phyloP scores from a whole-genome alignment of 1,140 invertebrate genomes.

The Drosophila novamexicana region DNA sequence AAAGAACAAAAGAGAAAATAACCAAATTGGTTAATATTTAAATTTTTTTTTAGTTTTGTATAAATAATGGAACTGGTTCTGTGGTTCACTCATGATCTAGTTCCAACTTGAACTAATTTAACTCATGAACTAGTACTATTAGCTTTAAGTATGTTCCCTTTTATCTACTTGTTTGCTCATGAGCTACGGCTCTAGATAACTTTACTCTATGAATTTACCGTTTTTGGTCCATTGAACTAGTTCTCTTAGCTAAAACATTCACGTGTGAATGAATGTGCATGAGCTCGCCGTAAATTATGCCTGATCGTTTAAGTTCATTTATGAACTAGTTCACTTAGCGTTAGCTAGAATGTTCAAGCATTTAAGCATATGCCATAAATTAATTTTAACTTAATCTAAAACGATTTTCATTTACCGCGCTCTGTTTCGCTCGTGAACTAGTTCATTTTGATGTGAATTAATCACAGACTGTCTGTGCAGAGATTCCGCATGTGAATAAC shows the following conservation, averaged over 20 bases:
- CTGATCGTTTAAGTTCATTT: not conserved
- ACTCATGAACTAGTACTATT: not conserved
- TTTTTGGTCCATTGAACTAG: not conserved
- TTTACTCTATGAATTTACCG: not conserved
- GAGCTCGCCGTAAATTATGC: not conserved
- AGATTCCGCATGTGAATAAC: constrained; percentile 5
- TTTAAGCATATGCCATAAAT: constrained; percentile 1
- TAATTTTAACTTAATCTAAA: not conserved
- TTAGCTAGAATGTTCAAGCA: not conserved
- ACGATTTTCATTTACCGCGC: not conserved
- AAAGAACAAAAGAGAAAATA: constrained; percentile 20
- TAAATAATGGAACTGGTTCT: not conserved
- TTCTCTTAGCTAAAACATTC: too few species aligned
- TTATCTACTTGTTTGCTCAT: too few species aligned
- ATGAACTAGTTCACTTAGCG: constrained; percentile 1
- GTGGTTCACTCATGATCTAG: not conserved
- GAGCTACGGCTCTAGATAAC: not conserved
- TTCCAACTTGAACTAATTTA: not conserved
- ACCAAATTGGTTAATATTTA: not conserved
- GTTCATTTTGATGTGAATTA: not conserved
- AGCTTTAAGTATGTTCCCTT: too few species aligned
- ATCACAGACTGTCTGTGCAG: not conserved
- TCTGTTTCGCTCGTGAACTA: constrained; percentile 10
- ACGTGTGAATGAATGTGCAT: not conserved
- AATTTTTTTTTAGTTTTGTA: too few species aligned